A percentile compares a stretch with the other conserved stretches of the same genome.
phyloP scores from a whole-genome alignment of 2,888 invertebrate genomes.

The Strigamia maritima region DNA sequence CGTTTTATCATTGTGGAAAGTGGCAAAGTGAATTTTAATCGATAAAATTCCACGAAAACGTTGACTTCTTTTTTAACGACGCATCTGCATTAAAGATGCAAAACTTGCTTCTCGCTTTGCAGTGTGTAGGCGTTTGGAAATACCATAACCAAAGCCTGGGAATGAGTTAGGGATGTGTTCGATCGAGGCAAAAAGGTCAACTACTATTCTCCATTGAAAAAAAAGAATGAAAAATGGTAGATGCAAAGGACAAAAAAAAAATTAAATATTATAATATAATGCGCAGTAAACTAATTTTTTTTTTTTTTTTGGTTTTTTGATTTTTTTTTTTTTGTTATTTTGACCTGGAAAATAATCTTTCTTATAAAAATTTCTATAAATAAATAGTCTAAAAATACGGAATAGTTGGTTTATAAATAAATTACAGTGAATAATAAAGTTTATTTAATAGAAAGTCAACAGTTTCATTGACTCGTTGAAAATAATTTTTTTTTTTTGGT shows the following conservation, averaged over 20 bases:
- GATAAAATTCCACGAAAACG: background rate
- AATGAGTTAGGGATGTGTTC: background rate
- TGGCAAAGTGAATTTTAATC: background rate
- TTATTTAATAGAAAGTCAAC: no score
- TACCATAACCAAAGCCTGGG: background rate
- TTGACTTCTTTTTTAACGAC: background rate
- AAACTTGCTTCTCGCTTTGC: background rate
- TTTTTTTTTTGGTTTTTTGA: no score
- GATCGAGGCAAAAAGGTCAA: background rate
- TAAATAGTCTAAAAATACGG: no score
- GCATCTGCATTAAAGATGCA: background rate
- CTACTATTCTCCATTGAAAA: background rate
- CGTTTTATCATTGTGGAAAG: background rate
- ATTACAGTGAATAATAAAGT: no score
- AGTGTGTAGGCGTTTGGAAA: background rate
- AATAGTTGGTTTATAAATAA: no score
- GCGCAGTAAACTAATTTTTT: no score
- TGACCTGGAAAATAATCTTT: no score
- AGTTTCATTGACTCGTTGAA: no score
- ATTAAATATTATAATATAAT: no score
- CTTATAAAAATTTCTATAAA: no score
- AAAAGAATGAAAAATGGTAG: background rate
- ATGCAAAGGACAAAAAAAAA: background rate
- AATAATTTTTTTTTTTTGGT: no score
- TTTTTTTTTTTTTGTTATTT: no score